Conservation (phyloP, 2,113 vertebrate genomes). For the Synchiropus splendidus region DNA sequence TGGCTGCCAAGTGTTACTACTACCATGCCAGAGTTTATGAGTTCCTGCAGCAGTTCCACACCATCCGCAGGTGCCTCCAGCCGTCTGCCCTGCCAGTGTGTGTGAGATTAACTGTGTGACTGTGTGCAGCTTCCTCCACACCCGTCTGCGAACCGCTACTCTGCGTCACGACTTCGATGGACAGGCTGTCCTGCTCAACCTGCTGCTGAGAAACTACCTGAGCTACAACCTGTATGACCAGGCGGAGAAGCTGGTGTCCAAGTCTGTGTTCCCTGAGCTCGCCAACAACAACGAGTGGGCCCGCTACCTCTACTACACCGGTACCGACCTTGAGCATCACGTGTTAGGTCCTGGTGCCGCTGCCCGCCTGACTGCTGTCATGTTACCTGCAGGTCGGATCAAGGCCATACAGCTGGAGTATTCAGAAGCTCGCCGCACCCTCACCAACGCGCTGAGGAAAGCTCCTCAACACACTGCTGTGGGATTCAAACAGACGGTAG, state of each 20-base stretch:
- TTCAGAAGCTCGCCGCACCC: slow-evolving; percentile 85
- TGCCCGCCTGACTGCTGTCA: slow-evolving; percentile 3
- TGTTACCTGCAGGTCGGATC: slow-evolving; percentile 76
- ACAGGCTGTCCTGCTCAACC: slow-evolving; percentile 90
- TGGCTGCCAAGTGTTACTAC: slow-evolving; percentile 96
- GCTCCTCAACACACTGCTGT: slow-evolving; percentile 95
- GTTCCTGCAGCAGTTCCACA: slow-evolving; percentile 84
- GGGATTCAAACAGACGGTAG: slow-evolving; percentile 94
- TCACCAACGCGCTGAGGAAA: slow-evolving; percentile 93
- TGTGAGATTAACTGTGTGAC: not conserved
- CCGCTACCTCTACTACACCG: slow-evolving; percentile 96
- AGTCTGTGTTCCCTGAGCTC: slow-evolving; percentile 91
- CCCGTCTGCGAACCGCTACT: slow-evolving; percentile 86
- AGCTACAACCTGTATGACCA: slow-evolving; percentile 95
- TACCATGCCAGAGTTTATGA: slow-evolving; percentile 93
- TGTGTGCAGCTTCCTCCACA: slow-evolving; percentile 70
- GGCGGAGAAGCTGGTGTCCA: slow-evolving; percentile 94
- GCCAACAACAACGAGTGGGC: slow-evolving; percentile 99
- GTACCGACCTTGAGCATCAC: slow-evolving; percentile 39
- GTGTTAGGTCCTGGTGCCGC: not conserved
- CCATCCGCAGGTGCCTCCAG: slow-evolving; percentile 81
- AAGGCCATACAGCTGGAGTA: slow-evolving; percentile 98
- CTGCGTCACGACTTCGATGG: slow-evolving; percentile 88
- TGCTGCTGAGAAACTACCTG: slow-evolving; percentile 93
- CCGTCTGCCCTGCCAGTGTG: not conserved